phyloP scores from a whole-genome alignment of 2,113 vertebrate genomes.

The Colossoma macropomum region DNA sequence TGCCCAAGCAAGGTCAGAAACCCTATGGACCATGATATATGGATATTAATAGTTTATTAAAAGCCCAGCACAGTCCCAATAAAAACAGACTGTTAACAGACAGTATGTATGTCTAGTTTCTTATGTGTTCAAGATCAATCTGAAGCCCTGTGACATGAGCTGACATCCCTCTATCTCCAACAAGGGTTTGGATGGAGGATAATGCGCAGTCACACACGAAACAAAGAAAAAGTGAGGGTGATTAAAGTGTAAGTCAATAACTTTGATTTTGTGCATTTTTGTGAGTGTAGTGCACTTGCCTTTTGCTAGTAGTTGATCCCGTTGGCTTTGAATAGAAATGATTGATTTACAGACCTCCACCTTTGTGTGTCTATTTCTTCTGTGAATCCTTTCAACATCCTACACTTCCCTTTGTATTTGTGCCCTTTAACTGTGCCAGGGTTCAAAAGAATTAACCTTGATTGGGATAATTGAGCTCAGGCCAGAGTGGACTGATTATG shows the following conservation, averaged over 20 bases:
- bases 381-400: constrained; percentile 47
- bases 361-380: constrained; percentile 44
- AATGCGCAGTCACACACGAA: neutral
- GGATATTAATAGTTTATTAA: neutral
- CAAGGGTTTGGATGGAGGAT: neutral
- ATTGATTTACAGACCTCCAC: constrained; percentile 58
- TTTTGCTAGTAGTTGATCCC: constrained; percentile 23
- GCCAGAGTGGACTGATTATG: constrained; percentile 62
- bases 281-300: constrained; percentile 19
- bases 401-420: constrained; percentile 47
- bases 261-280: constrained; percentile 27
- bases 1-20: too few species aligned
- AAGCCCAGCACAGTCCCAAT: neutral
- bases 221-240: neutral
- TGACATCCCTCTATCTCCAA: neutral
- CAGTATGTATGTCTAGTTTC: neutral
- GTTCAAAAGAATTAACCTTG: constrained; percentile 65
- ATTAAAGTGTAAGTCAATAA: constrained; percentile 45
- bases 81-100: neutral
- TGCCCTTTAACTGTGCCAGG: constrained; percentile 56
- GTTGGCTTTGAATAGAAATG: constrained; percentile 50
- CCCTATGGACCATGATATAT: too few species aligned
- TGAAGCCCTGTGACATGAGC: neutral
- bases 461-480: constrained; percentile 64
- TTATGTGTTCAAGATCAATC: neutral